Evolutionary conservation across 2,113 vertebrate species (phyloP), one percentile per base, ranked within the genome.

Genomic region (Chaenogobius annularis): DNA sequence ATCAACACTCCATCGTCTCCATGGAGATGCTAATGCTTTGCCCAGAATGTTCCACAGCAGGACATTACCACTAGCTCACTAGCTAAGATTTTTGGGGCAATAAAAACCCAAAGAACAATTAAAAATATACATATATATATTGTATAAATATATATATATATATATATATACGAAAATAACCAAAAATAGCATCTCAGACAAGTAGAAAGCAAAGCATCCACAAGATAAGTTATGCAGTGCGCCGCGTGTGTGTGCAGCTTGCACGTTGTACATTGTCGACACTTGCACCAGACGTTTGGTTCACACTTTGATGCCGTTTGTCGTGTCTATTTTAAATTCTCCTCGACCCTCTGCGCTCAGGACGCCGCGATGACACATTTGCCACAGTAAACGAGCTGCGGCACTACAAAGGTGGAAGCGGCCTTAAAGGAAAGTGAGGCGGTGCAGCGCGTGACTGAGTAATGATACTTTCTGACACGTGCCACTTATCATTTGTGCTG

Each of bases 311-410:
- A 84, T 88, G 40, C 1, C 71, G 55, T 79, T 71, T 79, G 65
- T 46, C 5, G 68, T 59, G 52, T 78, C 79, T 88, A 80, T 79
- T 88, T 85, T 82, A 75, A 74, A 70, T 70, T 77, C 65, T 69
- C 70, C 50, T 73, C 79, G 85, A 86, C 79, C 78, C 81, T 69
- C 74, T 37, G 44, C 62, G 50, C 63, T 31, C 48, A 46, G 14
- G 66, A 68, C 52, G 73, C 54, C 56, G 68, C 64, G 66, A 77
- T 5, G 4, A 31, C 63, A 73, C 59, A 70, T 35, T 17, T 3
- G 15, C n/a, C n/a, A n/a, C 26, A 31, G 66, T 7, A 71, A 71
- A 19, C n/a, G 10, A 73, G 35, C 31, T 47, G 66, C 55, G 22
- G 35, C 35, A 67, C 54, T 58, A 10, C 22, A 43, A 50, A 77